Percentiles rank a stretch among this genome's conserved stretches.
phyloP scores from a whole-genome alignment of 2,113 vertebrate species.

The Corynorhinus townsendii region DNA sequence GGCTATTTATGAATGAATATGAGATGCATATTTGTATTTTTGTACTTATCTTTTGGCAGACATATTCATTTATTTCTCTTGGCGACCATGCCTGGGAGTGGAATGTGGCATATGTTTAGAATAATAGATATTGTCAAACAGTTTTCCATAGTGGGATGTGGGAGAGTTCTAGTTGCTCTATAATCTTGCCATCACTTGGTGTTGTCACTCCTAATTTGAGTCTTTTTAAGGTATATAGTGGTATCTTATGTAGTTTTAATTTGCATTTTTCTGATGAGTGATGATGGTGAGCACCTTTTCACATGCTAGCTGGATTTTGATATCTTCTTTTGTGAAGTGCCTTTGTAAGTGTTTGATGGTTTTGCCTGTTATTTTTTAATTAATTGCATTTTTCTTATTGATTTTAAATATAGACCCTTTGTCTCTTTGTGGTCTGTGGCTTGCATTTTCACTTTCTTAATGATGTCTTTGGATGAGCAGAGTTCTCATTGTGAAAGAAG shows the following conservation, averaged over 20 bases:
- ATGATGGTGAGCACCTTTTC: not conserved
- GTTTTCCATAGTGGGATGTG: not conserved
- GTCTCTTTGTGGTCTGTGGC: not conserved
- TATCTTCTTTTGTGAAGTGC: not conserved
- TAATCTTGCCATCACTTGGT: not conserved
- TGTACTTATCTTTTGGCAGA: not conserved
- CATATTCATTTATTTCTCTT: not conserved
- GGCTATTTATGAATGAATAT: not conserved
- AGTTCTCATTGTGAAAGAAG: not conserved
- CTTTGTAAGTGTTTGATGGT: not conserved
- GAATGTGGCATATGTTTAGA: not conserved
- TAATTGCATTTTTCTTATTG: not conserved
- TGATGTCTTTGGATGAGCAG: not conserved
- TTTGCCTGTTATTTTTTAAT: not conserved
- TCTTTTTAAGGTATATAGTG: not conserved
- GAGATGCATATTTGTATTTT: not conserved
- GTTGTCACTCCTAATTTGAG: not conserved
- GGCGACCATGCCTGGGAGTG: not conserved
- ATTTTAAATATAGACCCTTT: not conserved
- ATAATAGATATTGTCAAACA: not conserved
- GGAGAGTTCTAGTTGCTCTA: not conserved
- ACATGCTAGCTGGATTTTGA: not conserved
- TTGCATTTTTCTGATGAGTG: not conserved
- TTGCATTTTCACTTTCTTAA: not conserved
- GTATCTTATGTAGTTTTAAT: not conserved